A percentile compares a stretch with the other conserved stretches of the same genome.
These are phyloP conservation scores for Capreolus pygargus DNA, from an alignment of 2,113 vertebrate species.

Conservation along the genomic window DNA sequence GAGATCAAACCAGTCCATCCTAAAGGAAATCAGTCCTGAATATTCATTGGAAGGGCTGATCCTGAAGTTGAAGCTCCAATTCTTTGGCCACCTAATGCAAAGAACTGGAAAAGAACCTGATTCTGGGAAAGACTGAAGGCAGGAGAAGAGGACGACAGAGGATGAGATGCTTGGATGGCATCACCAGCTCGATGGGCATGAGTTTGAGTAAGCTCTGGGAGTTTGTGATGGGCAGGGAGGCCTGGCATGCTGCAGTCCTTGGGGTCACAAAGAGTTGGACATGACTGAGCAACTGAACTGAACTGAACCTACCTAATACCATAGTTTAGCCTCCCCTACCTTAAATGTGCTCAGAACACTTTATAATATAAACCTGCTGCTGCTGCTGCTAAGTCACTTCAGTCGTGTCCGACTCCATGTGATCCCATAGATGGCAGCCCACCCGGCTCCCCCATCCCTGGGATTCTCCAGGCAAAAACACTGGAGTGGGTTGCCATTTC, in stretches of 20 bases:
- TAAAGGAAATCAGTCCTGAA: background rate
- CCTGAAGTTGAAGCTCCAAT: background rate
- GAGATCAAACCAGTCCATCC: background rate
- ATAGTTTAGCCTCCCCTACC: background rate
- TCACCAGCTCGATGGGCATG: background rate
- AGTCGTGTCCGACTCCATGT: too few species aligned
- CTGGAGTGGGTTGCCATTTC: too few species aligned
- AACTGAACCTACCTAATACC: background rate
- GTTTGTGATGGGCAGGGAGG: background rate
- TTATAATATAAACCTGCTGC: too few species aligned
- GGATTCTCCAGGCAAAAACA: too few species aligned
- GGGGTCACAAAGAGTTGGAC: background rate
- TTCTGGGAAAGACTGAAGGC: background rate
- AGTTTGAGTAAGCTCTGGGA: background rate
- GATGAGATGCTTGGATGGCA: background rate
- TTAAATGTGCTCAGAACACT: background rate
- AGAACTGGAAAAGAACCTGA: background rate
- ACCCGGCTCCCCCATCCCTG: too few species aligned
- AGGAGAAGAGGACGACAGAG: background rate
- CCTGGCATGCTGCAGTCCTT: background rate
- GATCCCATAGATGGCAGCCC: too few species aligned
- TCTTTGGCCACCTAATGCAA: background rate
- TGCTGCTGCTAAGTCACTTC: too few species aligned
- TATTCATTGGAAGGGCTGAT: background rate
- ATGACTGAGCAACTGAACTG: background rate